Evolutionary conservation across 2,113 vertebrate genomes (phyloP).

Genomic region (Odocoileus hemionus): DNA sequence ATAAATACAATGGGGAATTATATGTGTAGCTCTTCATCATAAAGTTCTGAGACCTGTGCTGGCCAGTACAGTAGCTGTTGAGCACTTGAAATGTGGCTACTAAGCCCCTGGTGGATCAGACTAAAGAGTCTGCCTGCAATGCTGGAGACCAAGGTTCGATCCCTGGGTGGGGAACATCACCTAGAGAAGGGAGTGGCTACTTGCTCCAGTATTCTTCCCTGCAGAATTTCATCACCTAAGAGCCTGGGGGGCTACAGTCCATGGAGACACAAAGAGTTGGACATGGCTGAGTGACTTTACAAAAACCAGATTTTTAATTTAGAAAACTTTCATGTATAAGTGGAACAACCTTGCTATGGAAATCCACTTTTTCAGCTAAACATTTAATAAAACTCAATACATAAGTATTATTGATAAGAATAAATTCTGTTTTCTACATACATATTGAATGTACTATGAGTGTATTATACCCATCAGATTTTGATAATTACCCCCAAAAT

Average conservation of each 20-base stretch:
- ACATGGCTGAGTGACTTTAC: neutral
- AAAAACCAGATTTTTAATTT: neutral
- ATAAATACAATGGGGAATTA: neutral
- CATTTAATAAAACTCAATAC: neutral
- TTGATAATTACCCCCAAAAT: neutral
- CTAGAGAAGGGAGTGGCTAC: neutral
- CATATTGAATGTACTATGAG: neutral
- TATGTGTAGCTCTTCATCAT: neutral
- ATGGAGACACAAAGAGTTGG: neutral
- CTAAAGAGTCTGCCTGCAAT: neutral
- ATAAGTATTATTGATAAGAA: neutral
- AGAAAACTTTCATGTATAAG: neutral
- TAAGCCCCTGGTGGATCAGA: neutral
- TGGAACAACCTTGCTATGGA: neutral
- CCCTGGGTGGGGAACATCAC: neutral
- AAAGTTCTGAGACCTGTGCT: neutral
- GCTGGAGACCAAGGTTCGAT: neutral
- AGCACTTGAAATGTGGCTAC: neutral
- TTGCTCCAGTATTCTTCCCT: neutral
- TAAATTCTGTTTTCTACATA: neutral
- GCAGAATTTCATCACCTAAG: neutral
- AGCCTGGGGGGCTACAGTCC: neutral
- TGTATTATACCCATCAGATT: neutral
- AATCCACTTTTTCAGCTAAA: neutral
- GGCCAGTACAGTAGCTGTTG: neutral